Conservation (phyloP, 1,140 invertebrate genomes). For the Drosophila prosaltans region DNA sequence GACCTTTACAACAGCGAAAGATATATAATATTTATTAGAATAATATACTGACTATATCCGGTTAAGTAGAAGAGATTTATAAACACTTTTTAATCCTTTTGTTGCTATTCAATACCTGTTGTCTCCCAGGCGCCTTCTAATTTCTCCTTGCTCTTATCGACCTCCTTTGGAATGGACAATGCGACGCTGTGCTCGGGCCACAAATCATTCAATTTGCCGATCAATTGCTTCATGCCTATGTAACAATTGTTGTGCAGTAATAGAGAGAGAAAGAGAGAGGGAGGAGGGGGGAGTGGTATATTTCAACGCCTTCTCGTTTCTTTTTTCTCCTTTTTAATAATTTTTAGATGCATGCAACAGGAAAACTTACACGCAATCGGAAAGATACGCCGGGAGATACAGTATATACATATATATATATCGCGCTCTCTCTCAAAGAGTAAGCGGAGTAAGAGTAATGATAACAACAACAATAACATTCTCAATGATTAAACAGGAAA, state of each 20-base stretch:
- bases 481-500: not conserved
- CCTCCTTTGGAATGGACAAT: constrained; percentile 83
- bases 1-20: too few relatives aligned
- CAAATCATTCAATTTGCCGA: constrained; percentile 82
- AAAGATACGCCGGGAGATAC: not conserved
- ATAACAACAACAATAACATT: not conserved
- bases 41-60: too few relatives aligned
- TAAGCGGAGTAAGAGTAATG: not conserved
- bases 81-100: not conserved
- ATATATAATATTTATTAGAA: too few relatives aligned
- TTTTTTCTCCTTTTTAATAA: too few relatives aligned
- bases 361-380: not conserved
- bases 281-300: not conserved
- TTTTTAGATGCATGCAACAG: too few relatives aligned
- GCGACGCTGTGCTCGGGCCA: constrained; percentile 82
- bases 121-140: constrained; percentile 79
- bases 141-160: constrained; percentile 81
- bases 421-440: too few relatives aligned
- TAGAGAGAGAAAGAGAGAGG: constrained; percentile 3
- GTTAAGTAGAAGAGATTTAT: too few relatives aligned
- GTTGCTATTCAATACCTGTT: constrained; percentile 55
- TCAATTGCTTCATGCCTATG: constrained; percentile 80
- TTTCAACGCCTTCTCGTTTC: not conserved
- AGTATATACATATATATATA: too few relatives aligned
- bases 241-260: not conserved